Evolutionary conservation across 2,797 vertebrate genomes (phyloP), one percentile per base, ranked within the genome.

Genomic region (Apogon hyalosoma): DNA sequence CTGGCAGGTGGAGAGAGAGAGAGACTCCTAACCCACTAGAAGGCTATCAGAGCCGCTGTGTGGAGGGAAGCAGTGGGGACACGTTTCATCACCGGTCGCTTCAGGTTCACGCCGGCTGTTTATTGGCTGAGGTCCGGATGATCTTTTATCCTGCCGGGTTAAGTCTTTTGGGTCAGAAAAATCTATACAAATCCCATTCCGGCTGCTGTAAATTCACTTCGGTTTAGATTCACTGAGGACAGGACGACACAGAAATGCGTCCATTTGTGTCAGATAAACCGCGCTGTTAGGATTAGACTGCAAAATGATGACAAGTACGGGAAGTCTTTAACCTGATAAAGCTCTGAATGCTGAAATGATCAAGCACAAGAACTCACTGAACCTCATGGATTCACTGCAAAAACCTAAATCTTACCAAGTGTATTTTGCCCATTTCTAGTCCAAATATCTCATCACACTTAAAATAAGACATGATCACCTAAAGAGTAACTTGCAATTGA

Each of bases 21-120:
- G 74, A 39, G 12, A 5, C 59, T 79, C 71, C 69, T 84, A 75
- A 80, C 82, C 77, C 64, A 55, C 62, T 64, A 65, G 1, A 1
- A 46, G 10, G 51, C 42, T 8, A n/a, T 64, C 47, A 15, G 38
- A 31, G 63, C 60, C 11, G 2, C 40, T 24, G 21, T 67, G 63
- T 2, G 36, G 14, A 9, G 18, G 40, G 13, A 73, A 41, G 52
- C 16, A 1, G 14, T 40, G 47, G 18, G 1, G 12, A 16, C 9
- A 15, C 24, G 13, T 56, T 74, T 48, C 18, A 41, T 52, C n/a
- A 58, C 21, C 6, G 24, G 43, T 5, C 3, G 24, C 16, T 50
- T 55, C 28, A 1, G 31, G 11, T 46, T 58, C 15, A 7, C 42
- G 3, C 18, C 11, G 47, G 9, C 43, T 1, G 15, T 75, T 63